phyloP scores from a whole-genome alignment of 2,113 vertebrate genomes.

The Rhinopithecus roxellana region DNA sequence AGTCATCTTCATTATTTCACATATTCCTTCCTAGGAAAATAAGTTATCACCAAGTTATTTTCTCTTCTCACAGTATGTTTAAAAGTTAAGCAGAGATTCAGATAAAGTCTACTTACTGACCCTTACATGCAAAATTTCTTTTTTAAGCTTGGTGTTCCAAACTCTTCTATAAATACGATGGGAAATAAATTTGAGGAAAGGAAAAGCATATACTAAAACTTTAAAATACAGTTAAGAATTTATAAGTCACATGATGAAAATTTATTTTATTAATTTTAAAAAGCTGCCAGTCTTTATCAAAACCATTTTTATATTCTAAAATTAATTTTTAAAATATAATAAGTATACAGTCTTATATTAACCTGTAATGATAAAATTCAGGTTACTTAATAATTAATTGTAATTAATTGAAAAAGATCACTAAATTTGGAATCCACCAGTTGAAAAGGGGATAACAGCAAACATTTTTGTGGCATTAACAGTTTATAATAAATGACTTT shows the following conservation, averaged over 20 bases:
- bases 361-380: neutral
- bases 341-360: slow-evolving; percentile 26
- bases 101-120: neutral
- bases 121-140: neutral
- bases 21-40: neutral
- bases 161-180: neutral
- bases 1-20: neutral
- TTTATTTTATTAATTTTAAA: slow-evolving; percentile 46
- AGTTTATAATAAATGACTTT: slow-evolving; percentile 24
- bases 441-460: neutral
- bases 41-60: neutral
- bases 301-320: neutral
- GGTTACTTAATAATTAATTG: neutral
- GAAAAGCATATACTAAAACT: neutral
- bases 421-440: slow-evolving; percentile 7
- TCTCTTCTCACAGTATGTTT: neutral
- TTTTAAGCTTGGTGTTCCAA: neutral
- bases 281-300: neutral
- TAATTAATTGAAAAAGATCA: neutral
- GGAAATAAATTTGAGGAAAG: neutral
- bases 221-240: neutral
- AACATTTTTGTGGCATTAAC: neutral
- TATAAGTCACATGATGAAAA: neutral
- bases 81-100: slow-evolving; percentile 33
- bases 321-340: neutral